phyloP scores from a whole-genome alignment of 53 echinoderm and acorn worm species.

The Glandiceps talaboti region DNA sequence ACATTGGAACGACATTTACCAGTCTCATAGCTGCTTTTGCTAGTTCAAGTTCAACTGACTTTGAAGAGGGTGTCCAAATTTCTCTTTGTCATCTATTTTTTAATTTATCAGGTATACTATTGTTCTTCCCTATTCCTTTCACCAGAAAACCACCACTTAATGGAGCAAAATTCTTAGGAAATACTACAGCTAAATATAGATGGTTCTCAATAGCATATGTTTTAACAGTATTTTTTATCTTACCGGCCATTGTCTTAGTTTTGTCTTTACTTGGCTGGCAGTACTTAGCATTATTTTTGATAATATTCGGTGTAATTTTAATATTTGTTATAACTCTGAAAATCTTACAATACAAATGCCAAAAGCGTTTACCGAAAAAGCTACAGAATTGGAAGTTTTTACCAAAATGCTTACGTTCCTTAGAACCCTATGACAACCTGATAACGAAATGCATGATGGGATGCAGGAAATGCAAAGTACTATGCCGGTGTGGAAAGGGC shows the following conservation, averaged over 20 bases:
- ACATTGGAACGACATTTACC: slow-evolving; percentile 6
- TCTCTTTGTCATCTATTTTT: slow-evolving; percentile 7
- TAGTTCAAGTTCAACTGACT: slow-evolving; percentile 2
- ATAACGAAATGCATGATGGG: neutral
- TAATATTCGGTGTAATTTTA: neutral
- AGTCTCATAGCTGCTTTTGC: slow-evolving; percentile 3
- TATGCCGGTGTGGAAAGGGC: neutral
- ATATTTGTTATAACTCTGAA: slow-evolving; percentile 3
- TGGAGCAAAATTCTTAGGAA: slow-evolving; percentile 1
- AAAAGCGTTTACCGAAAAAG: neutral
- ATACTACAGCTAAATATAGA: slow-evolving; percentile 7
- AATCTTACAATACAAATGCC: slow-evolving; percentile 4
- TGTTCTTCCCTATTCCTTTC: slow-evolving; percentile 3
- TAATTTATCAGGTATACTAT: slow-evolving; percentile 3
- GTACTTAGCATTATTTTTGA: neutral
- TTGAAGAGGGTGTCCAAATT: slow-evolving; percentile 1
- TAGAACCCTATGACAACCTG: neutral
- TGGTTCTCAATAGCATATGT: slow-evolving; percentile 7
- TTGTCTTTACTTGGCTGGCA: neutral
- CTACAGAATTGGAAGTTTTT: slow-evolving; percentile 4
- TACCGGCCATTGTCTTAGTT: slow-evolving; percentile 2
- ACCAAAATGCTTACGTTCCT: neutral
- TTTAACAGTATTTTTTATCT: neutral
- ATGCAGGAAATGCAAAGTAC: neutral
- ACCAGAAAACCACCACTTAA: slow-evolving; percentile 1